phyloP scores from a whole-genome alignment of 2,888 invertebrate species.

The Mythimna vitellina region DNA sequence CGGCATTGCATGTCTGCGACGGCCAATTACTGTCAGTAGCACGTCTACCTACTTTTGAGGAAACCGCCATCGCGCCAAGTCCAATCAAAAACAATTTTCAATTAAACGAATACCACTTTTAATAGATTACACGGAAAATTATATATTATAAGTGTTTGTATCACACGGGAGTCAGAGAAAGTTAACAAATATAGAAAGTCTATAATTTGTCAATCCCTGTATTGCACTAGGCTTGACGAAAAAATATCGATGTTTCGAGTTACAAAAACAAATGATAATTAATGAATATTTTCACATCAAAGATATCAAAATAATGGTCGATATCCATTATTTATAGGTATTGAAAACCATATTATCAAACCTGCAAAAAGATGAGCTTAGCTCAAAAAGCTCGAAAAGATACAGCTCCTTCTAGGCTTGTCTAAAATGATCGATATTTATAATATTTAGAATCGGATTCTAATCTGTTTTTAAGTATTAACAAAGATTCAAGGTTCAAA shows the following conservation, averaged over 20 bases:
- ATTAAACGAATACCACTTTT: slow-evolving; percentile 62
- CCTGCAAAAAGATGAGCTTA: background rate
- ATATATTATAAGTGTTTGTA: slow-evolving; percentile 61
- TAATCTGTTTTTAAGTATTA: background rate
- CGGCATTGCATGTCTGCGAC: slow-evolving; percentile 40
- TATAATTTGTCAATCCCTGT: slow-evolving; percentile 70
- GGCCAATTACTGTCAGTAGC: slow-evolving; percentile 53
- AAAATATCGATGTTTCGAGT: background rate
- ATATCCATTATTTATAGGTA: too few relatives aligned
- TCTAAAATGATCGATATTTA: background rate
- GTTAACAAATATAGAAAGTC: slow-evolving; percentile 68
- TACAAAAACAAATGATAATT: background rate
- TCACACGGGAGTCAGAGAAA: slow-evolving; percentile 71
- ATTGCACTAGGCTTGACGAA: slow-evolving; percentile 18
- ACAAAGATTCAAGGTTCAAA: too few relatives aligned
- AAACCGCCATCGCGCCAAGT: slow-evolving; percentile 44
- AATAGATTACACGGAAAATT: slow-evolving; percentile 69
- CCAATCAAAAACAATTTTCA: slow-evolving; percentile 61
- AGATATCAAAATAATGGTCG: background rate
- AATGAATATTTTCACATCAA: background rate
- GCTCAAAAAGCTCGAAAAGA: background rate
- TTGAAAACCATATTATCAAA: background rate
- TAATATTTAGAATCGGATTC: background rate
- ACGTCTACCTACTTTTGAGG: slow-evolving; percentile 51
- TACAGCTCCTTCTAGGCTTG: background rate